These are phyloP conservation scores for Dryocosmus kuriphilus DNA, from an alignment of 2,888 invertebrate genomes.

Conservation along the genomic window DNA sequence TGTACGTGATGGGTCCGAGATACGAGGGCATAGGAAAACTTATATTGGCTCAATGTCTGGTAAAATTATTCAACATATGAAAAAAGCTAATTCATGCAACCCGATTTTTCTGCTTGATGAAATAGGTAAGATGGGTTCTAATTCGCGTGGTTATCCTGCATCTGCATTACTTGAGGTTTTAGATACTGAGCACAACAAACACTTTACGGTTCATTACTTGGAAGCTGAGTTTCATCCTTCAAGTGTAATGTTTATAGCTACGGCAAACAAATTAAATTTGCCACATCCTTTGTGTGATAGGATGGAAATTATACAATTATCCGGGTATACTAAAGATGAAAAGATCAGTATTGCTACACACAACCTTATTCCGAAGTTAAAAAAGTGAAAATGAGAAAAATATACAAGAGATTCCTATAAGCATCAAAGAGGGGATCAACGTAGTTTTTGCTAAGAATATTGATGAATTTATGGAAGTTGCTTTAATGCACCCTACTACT, in stretches of 20 bases:
- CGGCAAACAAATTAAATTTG: conserved; percentile 44
- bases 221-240: conserved; percentile 47
- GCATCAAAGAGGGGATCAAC: too few relatives aligned
- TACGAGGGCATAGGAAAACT: conserved; percentile 48
- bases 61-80: conserved; percentile 46
- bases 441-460: too few relatives aligned
- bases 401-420: too few relatives aligned
- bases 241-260: conserved; percentile 48
- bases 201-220: conserved; percentile 46
- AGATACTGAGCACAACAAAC: conserved; percentile 48
- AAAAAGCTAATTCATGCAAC: conserved; percentile 44
- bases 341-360: conserved; percentile 44
- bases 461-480: too few relatives aligned
- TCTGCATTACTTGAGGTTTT: conserved; percentile 49
- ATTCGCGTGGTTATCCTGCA: conserved; percentile 48
- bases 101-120: conserved; percentile 48
- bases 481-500: too few relatives aligned
- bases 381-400: too few relatives aligned
- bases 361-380: conserved; percentile 46
- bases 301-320: conserved; percentile 47
- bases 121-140: conserved; percentile 49
- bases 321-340: conserved; percentile 47
- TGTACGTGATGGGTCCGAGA: conserved; percentile 46
- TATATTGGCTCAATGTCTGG: conserved; percentile 49
- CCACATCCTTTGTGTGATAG: conserved; percentile 45